Percentiles rank a stretch among this genome's conserved stretches.
phyloP scores from a whole-genome alignment of 2,113 vertebrate species.

The Marmota monax region DNA sequence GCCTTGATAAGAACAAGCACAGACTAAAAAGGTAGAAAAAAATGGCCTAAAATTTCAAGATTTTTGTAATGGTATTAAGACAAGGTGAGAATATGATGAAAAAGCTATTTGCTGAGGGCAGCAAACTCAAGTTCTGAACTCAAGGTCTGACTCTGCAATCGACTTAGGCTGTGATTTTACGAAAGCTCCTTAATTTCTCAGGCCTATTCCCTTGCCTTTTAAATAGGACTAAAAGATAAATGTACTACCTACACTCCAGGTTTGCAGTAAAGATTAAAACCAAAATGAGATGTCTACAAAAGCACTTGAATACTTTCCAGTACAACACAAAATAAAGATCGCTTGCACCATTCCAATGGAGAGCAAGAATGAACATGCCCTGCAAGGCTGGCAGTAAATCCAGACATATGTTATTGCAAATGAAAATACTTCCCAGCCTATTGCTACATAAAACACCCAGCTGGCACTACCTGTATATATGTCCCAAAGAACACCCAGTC shows the following conservation, averaged over 20 bases:
- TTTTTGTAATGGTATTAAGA: neutral
- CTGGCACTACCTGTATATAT: neutral
- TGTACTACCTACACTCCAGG: neutral
- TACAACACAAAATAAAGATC: neutral
- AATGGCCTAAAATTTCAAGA: constrained; percentile 1
- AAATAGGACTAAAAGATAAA: constrained; percentile 7
- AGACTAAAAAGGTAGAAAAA: neutral
- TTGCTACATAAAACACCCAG: neutral
- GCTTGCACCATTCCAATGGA: neutral
- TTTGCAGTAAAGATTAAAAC: constrained; percentile 39
- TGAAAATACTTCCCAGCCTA: constrained; percentile 4
- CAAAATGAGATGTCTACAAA: constrained; percentile 23
- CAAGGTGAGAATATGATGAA: neutral
- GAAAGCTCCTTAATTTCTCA: neutral
- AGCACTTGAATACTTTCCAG: neutral
- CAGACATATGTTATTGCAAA: neutral
- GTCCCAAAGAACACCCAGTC: neutral
- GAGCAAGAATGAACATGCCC: neutral
- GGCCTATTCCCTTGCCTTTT: neutral
- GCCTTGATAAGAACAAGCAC: neutral
- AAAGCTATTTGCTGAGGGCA: neutral
- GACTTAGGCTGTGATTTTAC: neutral
- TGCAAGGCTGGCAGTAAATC: neutral
- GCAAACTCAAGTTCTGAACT: constrained; percentile 4
- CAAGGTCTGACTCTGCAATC: neutral